A percentile compares a stretch with the other conserved stretches of the same genome.
These are phyloP conservation scores for Acanthosoma haemorrhoidale DNA, from an alignment of 2,888 invertebrate genomes.

Conservation along the genomic window DNA sequence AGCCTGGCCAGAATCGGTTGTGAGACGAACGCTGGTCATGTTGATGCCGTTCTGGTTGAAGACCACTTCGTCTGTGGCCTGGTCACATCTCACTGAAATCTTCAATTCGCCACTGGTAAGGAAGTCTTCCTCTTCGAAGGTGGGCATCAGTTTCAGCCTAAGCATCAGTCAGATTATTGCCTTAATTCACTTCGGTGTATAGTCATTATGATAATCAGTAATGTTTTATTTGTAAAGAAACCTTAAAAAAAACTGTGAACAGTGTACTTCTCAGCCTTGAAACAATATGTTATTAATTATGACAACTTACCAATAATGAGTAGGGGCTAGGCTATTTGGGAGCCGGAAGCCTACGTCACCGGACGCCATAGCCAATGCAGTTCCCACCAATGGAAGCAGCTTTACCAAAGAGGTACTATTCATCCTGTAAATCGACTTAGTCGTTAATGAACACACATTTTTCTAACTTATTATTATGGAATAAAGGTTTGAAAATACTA, in stretches of 20 bases:
- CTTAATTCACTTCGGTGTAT: no score
- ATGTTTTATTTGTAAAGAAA: neutral
- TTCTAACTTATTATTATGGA: no score
- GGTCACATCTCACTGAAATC: slow-evolving; percentile 46
- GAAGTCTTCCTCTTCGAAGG: slow-evolving; percentile 58
- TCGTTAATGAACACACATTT: neutral
- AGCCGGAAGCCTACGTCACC: neutral
- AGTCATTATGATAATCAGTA: no score
- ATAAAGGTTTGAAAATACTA: no score
- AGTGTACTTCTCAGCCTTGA: neutral
- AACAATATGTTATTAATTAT: neutral
- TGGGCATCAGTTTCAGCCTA: slow-evolving; percentile 29
- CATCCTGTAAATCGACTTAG: neutral
- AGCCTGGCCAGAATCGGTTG: neutral
- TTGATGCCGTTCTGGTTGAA: slow-evolving; percentile 59
- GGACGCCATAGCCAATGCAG: neutral
- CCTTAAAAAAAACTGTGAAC: neutral
- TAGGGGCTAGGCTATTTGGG: neutral
- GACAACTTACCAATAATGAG: neutral
- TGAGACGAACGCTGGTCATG: slow-evolving; percentile 45
- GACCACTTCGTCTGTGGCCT: slow-evolving; percentile 56
- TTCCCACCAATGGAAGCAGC: neutral
- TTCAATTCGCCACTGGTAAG: slow-evolving; percentile 61
- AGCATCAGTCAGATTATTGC: neutral
- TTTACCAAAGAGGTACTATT: neutral